A percentile compares a stretch with the other conserved stretches of the same genome.
Evolutionary conservation across 2,888 invertebrate genomes (phyloP).

Genomic region (Acleris holmiana): DNA sequence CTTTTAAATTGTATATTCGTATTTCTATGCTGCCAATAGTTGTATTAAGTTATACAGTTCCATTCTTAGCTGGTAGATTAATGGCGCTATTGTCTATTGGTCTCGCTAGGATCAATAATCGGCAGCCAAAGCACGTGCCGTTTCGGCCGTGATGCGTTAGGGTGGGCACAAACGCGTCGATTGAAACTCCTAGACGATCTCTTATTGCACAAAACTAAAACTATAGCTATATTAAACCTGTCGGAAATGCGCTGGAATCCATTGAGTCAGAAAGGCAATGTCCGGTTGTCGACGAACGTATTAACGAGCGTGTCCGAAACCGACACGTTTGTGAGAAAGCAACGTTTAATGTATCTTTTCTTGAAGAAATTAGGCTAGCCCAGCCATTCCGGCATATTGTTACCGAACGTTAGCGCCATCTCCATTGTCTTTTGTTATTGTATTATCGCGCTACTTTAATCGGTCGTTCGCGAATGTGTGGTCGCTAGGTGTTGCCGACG

Average conservation of each 20-base stretch:
- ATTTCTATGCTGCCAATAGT: conserved; percentile 1
- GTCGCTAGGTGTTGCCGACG: conserved; percentile 69
- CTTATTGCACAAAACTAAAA: too few species aligned
- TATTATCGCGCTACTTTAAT: conserved; percentile 43
- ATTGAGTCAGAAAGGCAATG: too few species aligned
- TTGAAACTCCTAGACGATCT: too few species aligned
- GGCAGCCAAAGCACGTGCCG: conserved; percentile 42
- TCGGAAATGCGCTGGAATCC: too few species aligned
- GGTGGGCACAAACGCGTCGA: too few species aligned
- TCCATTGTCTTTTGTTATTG: conserved; percentile 23
- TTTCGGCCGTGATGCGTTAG: conserved; percentile 9
- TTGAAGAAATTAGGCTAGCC: too few species aligned
- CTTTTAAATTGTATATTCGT: conserved; percentile 6
- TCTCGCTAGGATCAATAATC: conserved; percentile 26
- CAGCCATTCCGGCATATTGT: too few species aligned
- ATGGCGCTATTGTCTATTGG: conserved; percentile 30
- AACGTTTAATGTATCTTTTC: too few species aligned
- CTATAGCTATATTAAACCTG: too few species aligned
- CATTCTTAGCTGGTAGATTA: conserved; percentile 23
- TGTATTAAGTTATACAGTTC: conserved; percentile 13
- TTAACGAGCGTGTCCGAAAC: too few species aligned
- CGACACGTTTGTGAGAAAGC: too few species aligned
- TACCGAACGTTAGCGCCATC: conserved; percentile 10
- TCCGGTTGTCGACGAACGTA: too few species aligned
- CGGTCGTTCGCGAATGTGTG: conserved; percentile 51